Base-by-base conservation (phyloP, 23 tunicate species). In the Trididemnum nubilum region DNA sequence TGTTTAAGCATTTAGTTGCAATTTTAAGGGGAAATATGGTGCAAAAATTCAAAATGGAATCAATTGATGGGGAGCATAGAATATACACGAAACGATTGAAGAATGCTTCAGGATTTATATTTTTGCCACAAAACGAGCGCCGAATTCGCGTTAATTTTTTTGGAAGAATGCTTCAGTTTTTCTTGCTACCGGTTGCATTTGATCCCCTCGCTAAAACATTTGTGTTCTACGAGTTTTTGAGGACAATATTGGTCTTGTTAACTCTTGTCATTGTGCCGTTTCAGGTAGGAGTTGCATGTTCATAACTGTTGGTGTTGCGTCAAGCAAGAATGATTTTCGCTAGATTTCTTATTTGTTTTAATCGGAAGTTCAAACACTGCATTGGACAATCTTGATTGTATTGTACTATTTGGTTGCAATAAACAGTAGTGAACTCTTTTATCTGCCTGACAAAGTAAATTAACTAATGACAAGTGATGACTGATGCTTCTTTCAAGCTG, bases 191-290 rank as follows among this genome's bases (percentile, higher is more conserved):
- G 23, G 19, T 87, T 15, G 75, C 93, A 1, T 93, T 93, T 39
- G 83, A 83, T 74, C 98, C 98, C 0, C 61, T 64, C 59, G 84
- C 86, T 77, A 80, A 39, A 51, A 33, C 37, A 1, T 93, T 78
- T 61, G 34, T 75, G 2, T 18, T 37, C 9, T 93, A 93, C 65
- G 98, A 93, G 36, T 52, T 64, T 3, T 21, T 87, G 30, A 39
- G 93, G 28, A 49, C 52, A 25, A 33, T 87, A 2, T 37, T 83
- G 28, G 80, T 69, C 23, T 23, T 93, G 5, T 21, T 84, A 0
- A 93, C 87, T 0, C 31, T 93, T 52, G 7, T 93, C 4, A 83
- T 93, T 35, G 89, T 87, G 0, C 98, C 98, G 29, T 34, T 87
- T 24, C 93, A 93, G 87, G 98, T 93, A 78, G 31, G 66, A 39